Evolutionary conservation across 2,113 vertebrate genomes (phyloP), one percentile per base, ranked within the genome.

Genomic region (Trinectes maculatus): DNA sequence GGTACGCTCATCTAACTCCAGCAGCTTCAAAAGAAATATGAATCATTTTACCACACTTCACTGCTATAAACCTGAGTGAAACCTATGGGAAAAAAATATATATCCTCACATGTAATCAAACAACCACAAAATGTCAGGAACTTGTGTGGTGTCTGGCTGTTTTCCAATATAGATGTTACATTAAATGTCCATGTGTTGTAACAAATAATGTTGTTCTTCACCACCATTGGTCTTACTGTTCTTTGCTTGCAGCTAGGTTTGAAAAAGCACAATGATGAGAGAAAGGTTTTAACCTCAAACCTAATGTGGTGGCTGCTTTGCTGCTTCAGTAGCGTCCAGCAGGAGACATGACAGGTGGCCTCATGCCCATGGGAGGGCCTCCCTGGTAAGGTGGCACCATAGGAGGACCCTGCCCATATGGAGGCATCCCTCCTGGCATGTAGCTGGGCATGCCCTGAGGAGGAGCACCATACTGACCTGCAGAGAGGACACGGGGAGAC

Each of bases 261-360:
- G 71, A 85, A 92, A 91, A 88, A 89, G 86, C 83, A 91, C 84
- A 87, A 88, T 83, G 88, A 81, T 90, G 90, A 91, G 85, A 92
- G 90, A 98, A 98, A 96, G 94, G 94, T 93, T 95, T 96, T 95
- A 98, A 97, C 96, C 96, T 95, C 96, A 98, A 98, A 97, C 96
- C 95, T 97, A 97, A 93, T 96, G 81, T 93, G 89, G 89, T 80
- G 79, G 92, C 88, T 91, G 91, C 93, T 87, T 86, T 84, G 87
- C 86, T 89, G 92, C 90, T 91, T 99, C 96, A 99, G 94, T 98
- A 99, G 91, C 98, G 96, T 91, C 96, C 96, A 72, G 97, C 97
- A 60, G 96, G 98, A 70, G 96, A 99, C 98, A 99, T 99, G 86
- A 97, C 96, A 40, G 97, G 98, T 76, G 97, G 98, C 92, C 96